Percentiles rank a stretch among this genome's conserved stretches.
phyloP scores from a whole-genome alignment of 2,888 invertebrate species.

The Brachylomia viminalis region DNA sequence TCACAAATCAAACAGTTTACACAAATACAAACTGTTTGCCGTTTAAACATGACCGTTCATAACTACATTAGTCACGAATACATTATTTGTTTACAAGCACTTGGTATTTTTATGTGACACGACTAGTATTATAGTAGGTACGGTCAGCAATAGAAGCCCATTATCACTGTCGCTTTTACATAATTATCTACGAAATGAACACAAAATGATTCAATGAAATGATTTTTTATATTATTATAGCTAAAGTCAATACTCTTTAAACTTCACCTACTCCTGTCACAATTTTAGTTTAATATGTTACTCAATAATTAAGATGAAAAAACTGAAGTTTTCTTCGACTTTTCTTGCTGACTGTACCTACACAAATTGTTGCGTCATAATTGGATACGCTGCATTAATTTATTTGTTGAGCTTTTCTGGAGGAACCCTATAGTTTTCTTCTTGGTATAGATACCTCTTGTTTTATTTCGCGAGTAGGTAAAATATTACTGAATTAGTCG shows the following conservation, averaged over 20 bases:
- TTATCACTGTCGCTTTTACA: neutral
- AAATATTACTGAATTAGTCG: neutral
- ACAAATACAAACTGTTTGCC: constrained; percentile 17
- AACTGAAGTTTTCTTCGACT: neutral
- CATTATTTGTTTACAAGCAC: constrained; percentile 14
- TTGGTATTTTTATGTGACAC: constrained; percentile 22
- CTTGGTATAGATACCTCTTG: too few relatives aligned
- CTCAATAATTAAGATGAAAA: neutral
- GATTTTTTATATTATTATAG: neutral
- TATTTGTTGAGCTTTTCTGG: neutral
- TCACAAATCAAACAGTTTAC: constrained; percentile 30
- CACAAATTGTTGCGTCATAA: neutral
- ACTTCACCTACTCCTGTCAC: neutral
- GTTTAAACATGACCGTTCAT: constrained; percentile 9
- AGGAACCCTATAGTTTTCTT: neutral
- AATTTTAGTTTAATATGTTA: neutral
- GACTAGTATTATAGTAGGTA: neutral
- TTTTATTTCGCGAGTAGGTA: neutral
- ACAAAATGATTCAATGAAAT: neutral
- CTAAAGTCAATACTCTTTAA: neutral
- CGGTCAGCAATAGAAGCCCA: neutral
- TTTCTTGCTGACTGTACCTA: neutral
- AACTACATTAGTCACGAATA: constrained; percentile 35
- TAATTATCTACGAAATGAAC: neutral
- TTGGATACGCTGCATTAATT: neutral